Percentiles rank a stretch among this genome's conserved stretches.
phyloP scores from a whole-genome alignment of 2,888 invertebrate genomes.

The Antheraea assamensis region DNA sequence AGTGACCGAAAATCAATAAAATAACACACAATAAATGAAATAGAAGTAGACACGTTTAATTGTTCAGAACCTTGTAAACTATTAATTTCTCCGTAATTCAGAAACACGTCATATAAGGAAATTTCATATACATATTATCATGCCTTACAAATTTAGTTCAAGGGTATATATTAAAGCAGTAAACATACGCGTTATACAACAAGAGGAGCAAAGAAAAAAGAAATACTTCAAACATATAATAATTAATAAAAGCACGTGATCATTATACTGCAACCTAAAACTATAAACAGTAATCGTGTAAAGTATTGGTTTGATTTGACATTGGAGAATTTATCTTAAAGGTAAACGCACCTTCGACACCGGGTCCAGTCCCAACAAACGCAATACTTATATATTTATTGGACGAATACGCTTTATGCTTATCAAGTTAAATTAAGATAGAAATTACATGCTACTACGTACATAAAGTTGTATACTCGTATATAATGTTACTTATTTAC shows the following conservation, averaged over 20 bases:
- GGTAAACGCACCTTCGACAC: not conserved
- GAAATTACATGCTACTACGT: not conserved
- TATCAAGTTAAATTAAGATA: not conserved
- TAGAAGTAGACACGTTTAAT: not conserved
- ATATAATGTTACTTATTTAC: no score
- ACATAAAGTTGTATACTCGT: not conserved
- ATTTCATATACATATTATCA: not conserved
- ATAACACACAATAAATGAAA: not conserved
- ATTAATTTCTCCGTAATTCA: not conserved
- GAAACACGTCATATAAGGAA: not conserved
- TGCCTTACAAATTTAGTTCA: not conserved
- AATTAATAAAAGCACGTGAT: not conserved
- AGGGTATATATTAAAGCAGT: not conserved
- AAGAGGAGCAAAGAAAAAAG: not conserved
- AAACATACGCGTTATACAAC: not conserved
- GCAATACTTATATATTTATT: not conserved
- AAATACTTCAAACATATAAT: not conserved
- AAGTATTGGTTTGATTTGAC: not conserved
- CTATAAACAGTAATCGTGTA: not conserved
- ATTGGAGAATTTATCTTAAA: slow-evolving; percentile 10
- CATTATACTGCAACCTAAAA: not conserved
- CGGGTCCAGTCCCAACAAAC: not conserved
- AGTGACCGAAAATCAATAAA: not conserved
- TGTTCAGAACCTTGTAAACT: not conserved
- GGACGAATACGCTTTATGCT: not conserved